Conservation (phyloP, 2,113 vertebrate genomes). For the Cyphomyrus plagiostoma region DNA sequence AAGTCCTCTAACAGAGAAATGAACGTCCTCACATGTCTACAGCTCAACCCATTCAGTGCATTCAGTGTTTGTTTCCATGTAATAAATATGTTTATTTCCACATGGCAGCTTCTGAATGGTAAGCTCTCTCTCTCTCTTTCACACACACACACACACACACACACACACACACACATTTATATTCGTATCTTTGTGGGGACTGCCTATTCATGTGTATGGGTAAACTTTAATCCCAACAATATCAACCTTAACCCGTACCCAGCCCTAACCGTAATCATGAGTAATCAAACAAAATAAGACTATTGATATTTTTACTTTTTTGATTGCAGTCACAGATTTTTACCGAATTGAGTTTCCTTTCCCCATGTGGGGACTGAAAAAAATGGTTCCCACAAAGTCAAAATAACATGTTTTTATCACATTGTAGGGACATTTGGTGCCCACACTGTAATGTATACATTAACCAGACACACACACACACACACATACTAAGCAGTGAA, state of each 20-base stretch:
- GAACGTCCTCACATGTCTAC: not conserved
- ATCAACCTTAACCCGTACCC: not conserved
- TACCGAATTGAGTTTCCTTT: not conserved
- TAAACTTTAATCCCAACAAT: not conserved
- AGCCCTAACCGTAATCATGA: not conserved
- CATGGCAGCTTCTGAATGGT: not conserved
- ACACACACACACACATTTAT: not conserved
- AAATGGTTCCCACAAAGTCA: not conserved
- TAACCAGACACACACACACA: not conserved
- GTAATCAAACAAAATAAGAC: not conserved
- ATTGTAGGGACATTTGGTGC: not conserved
- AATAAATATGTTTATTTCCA: not conserved
- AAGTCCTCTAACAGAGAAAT: not conserved
- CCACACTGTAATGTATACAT: not conserved
- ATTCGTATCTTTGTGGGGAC: not conserved
- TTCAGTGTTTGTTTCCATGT: not conserved
- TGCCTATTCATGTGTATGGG: not conserved
- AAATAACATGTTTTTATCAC: not conserved
- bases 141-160: not conserved
- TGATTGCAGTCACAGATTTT: not conserved
- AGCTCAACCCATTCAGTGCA: not conserved
- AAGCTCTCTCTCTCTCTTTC: not conserved
- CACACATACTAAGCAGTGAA: not conserved
- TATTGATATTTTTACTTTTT: not conserved
- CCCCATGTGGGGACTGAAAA: not conserved